A percentile compares a stretch with the other conserved stretches of the same genome.
Conservation (phyloP, 2,113 vertebrate genomes). For the Psittacula cyanocephala region DNA sequence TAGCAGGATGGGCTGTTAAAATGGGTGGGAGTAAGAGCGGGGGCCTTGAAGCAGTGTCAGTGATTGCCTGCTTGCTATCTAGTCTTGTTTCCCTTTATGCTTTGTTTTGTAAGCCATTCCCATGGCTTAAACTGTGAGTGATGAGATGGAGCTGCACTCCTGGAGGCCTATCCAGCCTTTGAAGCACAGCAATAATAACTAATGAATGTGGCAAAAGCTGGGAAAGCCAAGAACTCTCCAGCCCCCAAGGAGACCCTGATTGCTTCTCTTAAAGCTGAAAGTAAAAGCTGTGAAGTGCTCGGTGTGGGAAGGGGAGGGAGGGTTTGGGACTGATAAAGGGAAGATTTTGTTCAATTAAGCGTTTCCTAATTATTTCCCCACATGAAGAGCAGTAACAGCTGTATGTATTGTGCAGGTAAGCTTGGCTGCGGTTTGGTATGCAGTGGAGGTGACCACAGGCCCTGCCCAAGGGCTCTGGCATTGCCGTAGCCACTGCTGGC, state of each 20-base stretch:
- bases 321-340: neutral
- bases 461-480: neutral
- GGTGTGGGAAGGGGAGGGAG: neutral
- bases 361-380: neutral
- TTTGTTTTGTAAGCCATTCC: neutral
- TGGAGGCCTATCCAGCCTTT: neutral
- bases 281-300: neutral
- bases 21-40: neutral
- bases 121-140: neutral
- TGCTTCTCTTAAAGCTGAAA: neutral
- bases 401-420: too few species aligned
- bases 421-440: neutral
- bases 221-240: neutral
- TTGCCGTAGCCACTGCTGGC: rapidly evolving
- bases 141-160: neutral
- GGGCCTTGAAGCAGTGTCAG: neutral
- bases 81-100: neutral
- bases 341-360: neutral
- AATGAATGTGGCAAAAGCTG: rapidly evolving
- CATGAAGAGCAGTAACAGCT: neutral
- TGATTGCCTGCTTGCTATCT: neutral
- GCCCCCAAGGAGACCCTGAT: neutral
- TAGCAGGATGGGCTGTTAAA: neutral
- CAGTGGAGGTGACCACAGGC: neutral
- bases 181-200: neutral